Percentiles rank a stretch among this genome's conserved stretches.
These are phyloP conservation scores for Cinclus mexicanus DNA, from an alignment of 2,113 vertebrate genomes.

Conservation along the genomic window DNA sequence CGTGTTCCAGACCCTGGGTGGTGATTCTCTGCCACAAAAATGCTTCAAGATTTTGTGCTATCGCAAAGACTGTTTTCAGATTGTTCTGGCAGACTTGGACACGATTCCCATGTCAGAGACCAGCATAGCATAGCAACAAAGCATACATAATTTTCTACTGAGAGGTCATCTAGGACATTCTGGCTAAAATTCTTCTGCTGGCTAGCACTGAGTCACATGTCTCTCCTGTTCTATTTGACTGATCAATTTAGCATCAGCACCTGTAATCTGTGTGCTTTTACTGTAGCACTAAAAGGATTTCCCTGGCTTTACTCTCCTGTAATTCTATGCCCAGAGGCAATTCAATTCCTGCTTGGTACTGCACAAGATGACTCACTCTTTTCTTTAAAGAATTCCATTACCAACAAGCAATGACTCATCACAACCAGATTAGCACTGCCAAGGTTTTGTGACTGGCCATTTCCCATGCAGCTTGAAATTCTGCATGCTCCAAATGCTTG, in stretches of 20 bases:
- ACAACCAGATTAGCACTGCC: background rate
- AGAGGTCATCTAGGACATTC: background rate
- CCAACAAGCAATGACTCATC: conserved; percentile 25
- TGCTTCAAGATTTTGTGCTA: background rate
- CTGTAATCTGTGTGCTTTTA: background rate
- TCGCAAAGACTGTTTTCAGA: background rate
- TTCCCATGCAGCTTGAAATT: background rate
- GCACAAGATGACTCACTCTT: background rate
- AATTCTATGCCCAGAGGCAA: background rate
- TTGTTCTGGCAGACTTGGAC: background rate
- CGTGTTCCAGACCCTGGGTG: accelerated
- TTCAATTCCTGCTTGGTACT: background rate
- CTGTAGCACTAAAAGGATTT: conserved; percentile 31
- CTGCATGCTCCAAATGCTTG: background rate
- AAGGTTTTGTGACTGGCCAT: background rate
- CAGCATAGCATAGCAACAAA: background rate
- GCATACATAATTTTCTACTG: background rate
- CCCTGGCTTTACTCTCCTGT: conserved; percentile 11
- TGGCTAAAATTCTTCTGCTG: background rate
- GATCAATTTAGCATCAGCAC: background rate
- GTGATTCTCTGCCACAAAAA: background rate
- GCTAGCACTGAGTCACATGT: background rate
- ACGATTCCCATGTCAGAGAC: background rate
- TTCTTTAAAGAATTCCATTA: conserved; percentile 15
- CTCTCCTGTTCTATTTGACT: background rate